Base-by-base conservation (phyloP, 2,888 invertebrate species). In the Mantis religiosa region DNA sequence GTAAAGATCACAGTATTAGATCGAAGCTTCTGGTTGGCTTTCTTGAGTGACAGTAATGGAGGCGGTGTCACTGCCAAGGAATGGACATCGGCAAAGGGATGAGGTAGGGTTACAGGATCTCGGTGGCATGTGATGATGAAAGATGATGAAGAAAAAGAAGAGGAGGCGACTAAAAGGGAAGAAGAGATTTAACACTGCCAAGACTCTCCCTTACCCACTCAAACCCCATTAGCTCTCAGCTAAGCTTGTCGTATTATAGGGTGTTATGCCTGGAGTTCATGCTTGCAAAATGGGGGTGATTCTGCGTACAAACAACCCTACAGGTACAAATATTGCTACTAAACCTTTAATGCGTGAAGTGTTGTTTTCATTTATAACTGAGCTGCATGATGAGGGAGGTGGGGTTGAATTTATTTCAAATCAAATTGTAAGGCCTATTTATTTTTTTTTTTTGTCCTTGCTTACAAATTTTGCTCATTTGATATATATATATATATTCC, bases 161-260 rank as follows among this genome's bases (percentile, higher is more conserved):
- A 71, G 25, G 54, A 71, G 54, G 25, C 54, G 25, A 87, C 54
- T 81, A 86, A 85, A 54, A 82, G 86, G 82, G 27, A 87, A 87
- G 86, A 89, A 87, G 87, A 89, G 89, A 89, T 89, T 89, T 89
- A 89, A 89, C 89, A 89, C 89, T 89, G 89, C 85, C 89, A 71
- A 25, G 54, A 71, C 54, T 3, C 25, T 4, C 54, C 25, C 54
- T 71, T 71, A 88, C 54, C 85, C 85, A 47, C 88, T 85, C 54
- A 30, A 89, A 89, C 87, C 81, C 87, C 89, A 89, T 89, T 89
- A 89, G 89, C 84, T 41, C 87, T 84, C 81, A 89, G 89, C 89
- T 83, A 89, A n/a, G 85, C 83, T 81, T 82, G 25, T 25, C 81
- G 54, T 82, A 82, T 82, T 71, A 71, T 71, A 71, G 54, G 54